Percentiles rank a stretch among this genome's conserved stretches.
phyloP scores from a whole-genome alignment of 2,113 vertebrate species.

The Fregetta grallaria region DNA sequence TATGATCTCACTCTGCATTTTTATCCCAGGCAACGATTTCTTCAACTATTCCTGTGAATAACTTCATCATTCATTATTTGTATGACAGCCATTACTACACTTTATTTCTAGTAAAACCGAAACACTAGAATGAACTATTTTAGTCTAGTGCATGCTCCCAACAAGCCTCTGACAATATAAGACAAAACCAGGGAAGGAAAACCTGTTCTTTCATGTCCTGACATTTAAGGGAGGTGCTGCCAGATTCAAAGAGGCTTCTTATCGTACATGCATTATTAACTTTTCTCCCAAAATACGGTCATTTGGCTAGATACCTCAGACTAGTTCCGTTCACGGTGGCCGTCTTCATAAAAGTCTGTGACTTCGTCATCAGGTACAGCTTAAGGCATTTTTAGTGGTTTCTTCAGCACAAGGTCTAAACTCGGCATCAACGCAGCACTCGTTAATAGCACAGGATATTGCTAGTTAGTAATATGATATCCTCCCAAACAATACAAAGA shows the following conservation, averaged over 20 bases:
- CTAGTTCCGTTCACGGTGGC: background rate
- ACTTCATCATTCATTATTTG: background rate
- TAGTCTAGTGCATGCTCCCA: background rate
- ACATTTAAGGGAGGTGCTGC: background rate
- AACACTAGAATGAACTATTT: background rate
- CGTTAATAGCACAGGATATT: accelerated
- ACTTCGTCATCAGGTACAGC: background rate
- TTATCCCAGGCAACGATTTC: background rate
- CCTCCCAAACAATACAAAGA: background rate
- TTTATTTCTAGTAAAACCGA: background rate
- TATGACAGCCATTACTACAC: background rate
- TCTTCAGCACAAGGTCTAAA: background rate
- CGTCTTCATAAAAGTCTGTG: background rate
- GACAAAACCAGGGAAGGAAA: background rate
- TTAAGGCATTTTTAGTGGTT: background rate
- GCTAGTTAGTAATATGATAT: background rate
- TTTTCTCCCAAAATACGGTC: background rate
- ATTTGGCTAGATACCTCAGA: background rate
- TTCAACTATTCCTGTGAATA: background rate
- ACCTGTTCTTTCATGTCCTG: background rate
- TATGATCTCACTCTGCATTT: background rate
- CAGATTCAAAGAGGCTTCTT: background rate
- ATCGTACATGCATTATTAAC: accelerated
- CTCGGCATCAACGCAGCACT: background rate
- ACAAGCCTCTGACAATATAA: background rate